Conservation (phyloP, 1,140 invertebrate genomes). For the Battus philenor region DNA sequence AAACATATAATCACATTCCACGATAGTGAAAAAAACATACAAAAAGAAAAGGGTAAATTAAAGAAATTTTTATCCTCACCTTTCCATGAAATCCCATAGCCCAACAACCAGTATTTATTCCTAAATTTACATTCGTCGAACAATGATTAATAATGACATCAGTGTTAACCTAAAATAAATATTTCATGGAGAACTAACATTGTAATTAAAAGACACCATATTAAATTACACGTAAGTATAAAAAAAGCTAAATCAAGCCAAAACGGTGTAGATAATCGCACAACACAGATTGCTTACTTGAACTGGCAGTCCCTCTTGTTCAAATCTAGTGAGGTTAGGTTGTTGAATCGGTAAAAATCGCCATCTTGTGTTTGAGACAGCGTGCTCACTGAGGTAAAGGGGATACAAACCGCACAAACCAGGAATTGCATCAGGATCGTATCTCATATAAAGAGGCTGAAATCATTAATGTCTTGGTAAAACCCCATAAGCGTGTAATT, state of each 20-base stretch:
- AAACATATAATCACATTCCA: too few species aligned
- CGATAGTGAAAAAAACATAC: too few species aligned
- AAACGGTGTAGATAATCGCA: too few species aligned
- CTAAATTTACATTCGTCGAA: constrained; percentile 62
- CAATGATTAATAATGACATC: constrained; percentile 64
- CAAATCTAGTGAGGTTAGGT: constrained; percentile 52
- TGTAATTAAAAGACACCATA: not conserved
- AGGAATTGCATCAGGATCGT: constrained; percentile 58
- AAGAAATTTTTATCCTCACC: constrained; percentile 36
- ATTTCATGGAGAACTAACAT: too few species aligned
- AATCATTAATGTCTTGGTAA: constrained; percentile 19
- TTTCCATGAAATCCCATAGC: constrained; percentile 58
- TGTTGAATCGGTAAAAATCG: constrained; percentile 46
- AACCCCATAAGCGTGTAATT: too few species aligned
- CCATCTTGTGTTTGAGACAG: constrained; percentile 62
- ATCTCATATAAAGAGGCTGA: constrained; percentile 59
- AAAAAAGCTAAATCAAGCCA: too few species aligned
- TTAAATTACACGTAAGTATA: too few species aligned
- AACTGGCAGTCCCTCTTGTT: constrained; percentile 50
- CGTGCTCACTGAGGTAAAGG: constrained; percentile 54
- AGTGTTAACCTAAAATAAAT: constrained; percentile 45
- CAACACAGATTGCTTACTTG: too few species aligned
- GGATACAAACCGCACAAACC: constrained; percentile 50
- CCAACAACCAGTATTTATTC: constrained; percentile 44
- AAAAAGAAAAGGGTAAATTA: too few species aligned